Evolutionary conservation across 2,888 invertebrate genomes (phyloP).

Genomic region (Ditula angustiorana): DNA sequence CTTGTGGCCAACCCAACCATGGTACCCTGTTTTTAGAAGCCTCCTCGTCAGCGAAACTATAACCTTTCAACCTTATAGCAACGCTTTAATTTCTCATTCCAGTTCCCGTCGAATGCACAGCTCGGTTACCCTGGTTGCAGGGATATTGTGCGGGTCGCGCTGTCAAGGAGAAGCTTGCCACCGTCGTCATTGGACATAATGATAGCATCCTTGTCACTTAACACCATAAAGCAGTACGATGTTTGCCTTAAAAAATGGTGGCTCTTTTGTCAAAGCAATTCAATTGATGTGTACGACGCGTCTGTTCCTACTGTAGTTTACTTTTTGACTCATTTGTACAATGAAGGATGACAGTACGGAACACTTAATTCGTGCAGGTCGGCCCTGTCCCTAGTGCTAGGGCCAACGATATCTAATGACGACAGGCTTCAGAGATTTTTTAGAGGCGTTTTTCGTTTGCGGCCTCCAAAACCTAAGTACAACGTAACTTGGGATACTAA

Average conservation of each 20-base stretch:
- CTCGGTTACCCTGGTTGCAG: slow-evolving; percentile 24
- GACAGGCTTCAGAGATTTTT: slow-evolving; percentile 14
- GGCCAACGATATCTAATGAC: neutral
- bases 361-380: slow-evolving; percentile 10
- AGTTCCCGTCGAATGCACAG: slow-evolving; percentile 9
- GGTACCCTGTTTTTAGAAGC: slow-evolving; percentile 25
- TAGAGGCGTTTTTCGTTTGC: slow-evolving; percentile 2
- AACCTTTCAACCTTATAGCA: slow-evolving; percentile 5
- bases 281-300: neutral
- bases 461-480: slow-evolving; percentile 11
- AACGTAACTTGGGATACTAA: slow-evolving; percentile 1
- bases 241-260: slow-evolving; percentile 9
- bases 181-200: neutral
- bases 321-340: slow-evolving; percentile 4
- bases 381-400: neutral
- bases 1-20: slow-evolving; percentile 38
- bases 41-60: neutral
- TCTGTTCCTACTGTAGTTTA: neutral
- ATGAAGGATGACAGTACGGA: slow-evolving; percentile 10
- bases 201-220: neutral
- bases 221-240: slow-evolving; percentile 8
- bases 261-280: neutral
- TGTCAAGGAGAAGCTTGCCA: neutral
- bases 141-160: slow-evolving; percentile 12
- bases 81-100: slow-evolving; percentile 30